Evolutionary conservation across 2,797 vertebrate species (phyloP).

Genomic region (Manis javanica): DNA sequence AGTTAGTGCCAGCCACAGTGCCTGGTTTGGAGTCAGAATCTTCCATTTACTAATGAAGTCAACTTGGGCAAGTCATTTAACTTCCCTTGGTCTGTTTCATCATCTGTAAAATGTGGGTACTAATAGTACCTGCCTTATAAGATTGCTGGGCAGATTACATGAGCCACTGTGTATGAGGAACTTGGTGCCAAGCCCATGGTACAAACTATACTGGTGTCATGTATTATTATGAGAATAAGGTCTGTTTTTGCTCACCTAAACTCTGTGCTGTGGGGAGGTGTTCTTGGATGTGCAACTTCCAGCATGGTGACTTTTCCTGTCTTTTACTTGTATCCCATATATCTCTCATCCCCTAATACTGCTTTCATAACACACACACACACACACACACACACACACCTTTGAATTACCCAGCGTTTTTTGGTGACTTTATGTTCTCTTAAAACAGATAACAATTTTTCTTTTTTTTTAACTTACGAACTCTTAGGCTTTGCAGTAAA

Average conservation of each 20-base stretch:
- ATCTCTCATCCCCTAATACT: neutral
- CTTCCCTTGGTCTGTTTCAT: neutral
- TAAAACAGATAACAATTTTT: conserved; percentile 17
- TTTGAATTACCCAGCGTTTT: neutral
- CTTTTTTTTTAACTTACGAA: neutral
- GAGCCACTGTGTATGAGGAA: neutral
- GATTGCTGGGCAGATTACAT: neutral
- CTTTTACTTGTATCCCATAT: neutral
- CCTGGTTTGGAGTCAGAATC: neutral
- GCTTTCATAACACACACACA: neutral
- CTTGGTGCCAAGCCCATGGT: neutral
- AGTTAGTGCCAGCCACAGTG: neutral
- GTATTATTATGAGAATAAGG: neutral
- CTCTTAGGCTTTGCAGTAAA: conserved; percentile 20
- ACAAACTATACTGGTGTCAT: neutral
- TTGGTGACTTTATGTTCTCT: neutral
- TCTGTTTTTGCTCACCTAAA: neutral
- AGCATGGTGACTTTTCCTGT: neutral
- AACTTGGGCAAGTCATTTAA: neutral
- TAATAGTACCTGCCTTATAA: neutral
- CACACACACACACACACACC: neutral
- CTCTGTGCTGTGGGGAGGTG: neutral
- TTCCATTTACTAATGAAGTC: neutral
- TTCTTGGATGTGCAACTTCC: neutral
- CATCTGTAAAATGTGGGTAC: neutral